Evolutionary conservation across 2,888 invertebrate genomes (phyloP).

Genomic region (Augiades crinisus): DNA sequence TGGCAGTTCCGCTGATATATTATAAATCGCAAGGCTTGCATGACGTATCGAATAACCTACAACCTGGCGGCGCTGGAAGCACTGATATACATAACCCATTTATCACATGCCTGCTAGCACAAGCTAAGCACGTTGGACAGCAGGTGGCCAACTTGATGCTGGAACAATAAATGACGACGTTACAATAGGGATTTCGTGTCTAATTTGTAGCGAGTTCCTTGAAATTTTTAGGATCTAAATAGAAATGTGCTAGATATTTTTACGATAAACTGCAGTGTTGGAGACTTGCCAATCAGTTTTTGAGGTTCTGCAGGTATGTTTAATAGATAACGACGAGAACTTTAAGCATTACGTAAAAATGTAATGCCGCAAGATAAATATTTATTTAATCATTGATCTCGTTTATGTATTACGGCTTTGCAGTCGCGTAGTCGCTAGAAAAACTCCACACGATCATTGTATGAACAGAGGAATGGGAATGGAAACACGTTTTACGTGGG

Average conservation of each 20-base stretch:
- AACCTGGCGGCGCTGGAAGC: no score
- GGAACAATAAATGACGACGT: neutral
- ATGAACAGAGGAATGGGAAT: no score
- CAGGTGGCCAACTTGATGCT: neutral
- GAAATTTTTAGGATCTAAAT: constrained; percentile 30
- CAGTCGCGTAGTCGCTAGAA: no score
- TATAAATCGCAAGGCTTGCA: no score
- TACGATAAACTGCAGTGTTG: constrained; percentile 44
- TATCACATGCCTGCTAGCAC: no score
- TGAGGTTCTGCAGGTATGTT: constrained; percentile 25
- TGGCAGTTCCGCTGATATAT: no score
- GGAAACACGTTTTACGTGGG: no score
- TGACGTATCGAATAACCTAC: no score
- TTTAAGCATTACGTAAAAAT: constrained; percentile 1
- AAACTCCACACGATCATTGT: no score
- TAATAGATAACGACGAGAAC: constrained; percentile 3
- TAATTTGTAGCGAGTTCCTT: constrained; percentile 23
- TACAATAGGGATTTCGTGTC: neutral
- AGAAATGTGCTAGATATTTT: constrained; percentile 41
- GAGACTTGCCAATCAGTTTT: constrained; percentile 37
- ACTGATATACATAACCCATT: no score
- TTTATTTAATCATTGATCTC: neutral
- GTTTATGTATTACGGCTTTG: no score
- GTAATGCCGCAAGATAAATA: neutral
- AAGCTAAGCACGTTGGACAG: neutral